A percentile compares a stretch with the other conserved stretches of the same genome.
Conservation (phyloP, 2,888 invertebrate genomes). For the Ametastegia equiseti region DNA sequence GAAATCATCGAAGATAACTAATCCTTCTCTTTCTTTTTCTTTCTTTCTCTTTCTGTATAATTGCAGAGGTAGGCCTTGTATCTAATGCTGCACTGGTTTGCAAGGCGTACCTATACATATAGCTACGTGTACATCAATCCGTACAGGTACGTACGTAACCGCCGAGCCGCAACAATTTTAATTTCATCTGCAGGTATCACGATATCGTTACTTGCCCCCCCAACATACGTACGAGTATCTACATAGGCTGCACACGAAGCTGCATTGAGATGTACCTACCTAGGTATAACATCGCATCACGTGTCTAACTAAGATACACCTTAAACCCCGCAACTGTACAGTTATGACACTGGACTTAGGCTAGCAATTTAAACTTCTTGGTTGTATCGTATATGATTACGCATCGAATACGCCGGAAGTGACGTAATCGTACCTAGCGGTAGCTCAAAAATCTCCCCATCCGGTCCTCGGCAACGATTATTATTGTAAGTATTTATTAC, state of each 20-base stretch:
- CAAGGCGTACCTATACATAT: background rate
- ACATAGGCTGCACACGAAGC: background rate
- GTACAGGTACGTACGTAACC: background rate
- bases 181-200: constrained; percentile 4
- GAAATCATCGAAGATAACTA: constrained; percentile 22
- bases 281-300: background rate
- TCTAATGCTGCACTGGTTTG: background rate
- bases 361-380: constrained; percentile 4
- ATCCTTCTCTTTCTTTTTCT: too few relatives aligned
- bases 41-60: constrained; percentile 1
- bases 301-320: background rate
- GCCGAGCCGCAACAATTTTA: constrained; percentile 2
- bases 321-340: constrained; percentile 8
- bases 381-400: constrained; percentile 13
- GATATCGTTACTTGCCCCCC: background rate
- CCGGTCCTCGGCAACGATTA: constrained; percentile 23
- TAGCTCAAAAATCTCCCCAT: background rate
- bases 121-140: background rate
- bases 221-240: background rate
- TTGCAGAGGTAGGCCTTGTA: background rate
- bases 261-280: background rate
- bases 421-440: constrained; percentile 30
- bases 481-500: too few relatives aligned
- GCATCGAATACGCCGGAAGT: constrained; percentile 27
- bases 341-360: background rate